A percentile compares a stretch with the other conserved stretches of the same genome.
phyloP scores from a whole-genome alignment of 2,113 vertebrate genomes.

The Lucifuga dentata region DNA sequence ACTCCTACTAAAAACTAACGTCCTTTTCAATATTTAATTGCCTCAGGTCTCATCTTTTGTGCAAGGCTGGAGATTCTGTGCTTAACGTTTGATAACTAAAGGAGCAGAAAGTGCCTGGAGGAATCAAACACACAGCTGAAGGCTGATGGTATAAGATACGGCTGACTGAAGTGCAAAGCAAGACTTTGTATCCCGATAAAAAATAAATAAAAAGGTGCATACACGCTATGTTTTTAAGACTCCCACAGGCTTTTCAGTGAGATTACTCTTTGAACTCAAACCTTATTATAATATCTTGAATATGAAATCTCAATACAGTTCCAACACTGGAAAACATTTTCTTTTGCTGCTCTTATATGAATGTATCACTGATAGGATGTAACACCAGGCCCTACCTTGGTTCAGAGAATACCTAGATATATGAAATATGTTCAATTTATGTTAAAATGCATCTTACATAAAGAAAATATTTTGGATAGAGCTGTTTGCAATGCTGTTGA shows the following conservation, averaged over 20 bases:
- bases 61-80: slow-evolving; percentile 33
- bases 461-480: too few species aligned
- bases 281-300: neutral
- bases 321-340: slow-evolving; percentile 11
- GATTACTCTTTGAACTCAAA: slow-evolving; percentile 3
- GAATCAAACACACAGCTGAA: slow-evolving; percentile 45
- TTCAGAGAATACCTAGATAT: slow-evolving; percentile 14
- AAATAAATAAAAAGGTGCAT: slow-evolving; percentile 1
- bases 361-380: slow-evolving; percentile 12
- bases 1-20: slow-evolving; percentile 20
- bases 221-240: slow-evolving; percentile 2
- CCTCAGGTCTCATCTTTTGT: slow-evolving; percentile 34
- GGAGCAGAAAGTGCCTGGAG: slow-evolving; percentile 2
- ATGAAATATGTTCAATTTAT: neutral
- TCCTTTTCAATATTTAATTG: slow-evolving; percentile 37
- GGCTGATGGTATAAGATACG: slow-evolving; percentile 40
- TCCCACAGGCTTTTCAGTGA: neutral
- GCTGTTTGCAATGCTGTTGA: too few species aligned
- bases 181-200: neutral
- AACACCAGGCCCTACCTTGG: neutral
- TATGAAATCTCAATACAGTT: neutral
- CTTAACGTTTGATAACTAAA: slow-evolving; percentile 45
- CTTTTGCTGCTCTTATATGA: neutral
- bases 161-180: neutral
- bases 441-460: neutral